Base-by-base conservation (phyloP, 2,888 invertebrate genomes). In the Aphodius sticticus region DNA sequence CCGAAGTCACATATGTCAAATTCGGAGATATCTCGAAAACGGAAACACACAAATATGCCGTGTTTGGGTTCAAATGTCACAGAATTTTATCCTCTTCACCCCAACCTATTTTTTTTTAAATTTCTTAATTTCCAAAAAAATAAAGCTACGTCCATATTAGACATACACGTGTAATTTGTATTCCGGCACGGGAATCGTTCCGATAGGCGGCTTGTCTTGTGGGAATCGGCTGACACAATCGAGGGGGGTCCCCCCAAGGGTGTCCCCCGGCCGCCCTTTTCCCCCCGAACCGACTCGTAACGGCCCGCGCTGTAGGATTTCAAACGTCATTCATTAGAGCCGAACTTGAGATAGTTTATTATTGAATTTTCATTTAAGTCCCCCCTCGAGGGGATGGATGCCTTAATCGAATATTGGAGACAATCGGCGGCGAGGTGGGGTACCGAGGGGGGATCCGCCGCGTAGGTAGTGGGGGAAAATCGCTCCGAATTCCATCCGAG, bases 301-400 rank as follows among this genome's bases (percentile, higher is more conserved):
- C 72, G 35, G 72, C 16, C 36, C 36, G 36, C 72, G 72, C 36
- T 36, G 26, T 72, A 35, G 72, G 72, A 72, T 72, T 72, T 72
- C 72, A 72, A 72, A 72, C 72, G 72, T 72, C 72, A 72, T 72
- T 72, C 72, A 72, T 72, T 72, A 72, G 14, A 36, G 26, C 72
- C 72, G 72, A 72, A 87, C 87, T 87, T 86, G 86, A 86, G 86
- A 87, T 87, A 87, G 87, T 87, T 87, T 87, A 87, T 88, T 88
- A 88, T 88, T 88, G 87, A 87, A 87, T 88, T 88, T 86, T 86
- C 77, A 77, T 72, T 72, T 26, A 26, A 72, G 36, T 72, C 72
- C 36, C 72, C 72, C 16, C 53, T 53, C 53, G 53, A 53, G 53
- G 53, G 53, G 53, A 53, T 12, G 53, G 53, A 53, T 53, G 53